phyloP scores from a whole-genome alignment of 30 jellyfish, hydroid and myxozoan species.

The Aurelia sp. region DNA sequence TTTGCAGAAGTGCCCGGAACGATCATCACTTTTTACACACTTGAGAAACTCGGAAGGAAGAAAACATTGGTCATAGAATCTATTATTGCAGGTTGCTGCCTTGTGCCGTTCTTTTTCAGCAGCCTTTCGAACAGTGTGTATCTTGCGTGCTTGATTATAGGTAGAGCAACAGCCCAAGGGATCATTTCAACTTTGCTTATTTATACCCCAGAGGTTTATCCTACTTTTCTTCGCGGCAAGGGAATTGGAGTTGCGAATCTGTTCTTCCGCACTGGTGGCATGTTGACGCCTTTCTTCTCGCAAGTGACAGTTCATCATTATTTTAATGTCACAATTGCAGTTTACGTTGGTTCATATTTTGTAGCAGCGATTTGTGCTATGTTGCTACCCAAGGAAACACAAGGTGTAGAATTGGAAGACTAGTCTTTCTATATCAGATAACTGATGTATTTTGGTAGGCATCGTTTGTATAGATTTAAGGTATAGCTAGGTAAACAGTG shows the following conservation, averaged over 20 bases:
- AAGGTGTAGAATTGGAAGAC: conserved; percentile 53
- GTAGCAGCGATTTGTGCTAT: conserved; percentile 39
- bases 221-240: conserved; percentile 71
- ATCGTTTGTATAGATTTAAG: too few relatives aligned
- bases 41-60: conserved; percentile 61
- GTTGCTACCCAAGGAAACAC: conserved; percentile 64
- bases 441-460: too few relatives aligned
- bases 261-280: conserved; percentile 62
- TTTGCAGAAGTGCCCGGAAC: conserved; percentile 80
- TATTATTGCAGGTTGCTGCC: conserved; percentile 22
- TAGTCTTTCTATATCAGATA: background rate
- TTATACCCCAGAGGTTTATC: conserved; percentile 85
- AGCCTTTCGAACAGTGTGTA: conserved; percentile 14
- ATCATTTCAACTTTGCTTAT: conserved; percentile 55
- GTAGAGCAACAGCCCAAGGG: conserved; percentile 67
- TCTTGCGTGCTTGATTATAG: conserved; percentile 31
- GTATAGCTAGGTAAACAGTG: too few relatives aligned
- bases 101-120: conserved; percentile 56
- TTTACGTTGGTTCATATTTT: conserved; percentile 47
- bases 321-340: conserved; percentile 39
- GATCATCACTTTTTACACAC: conserved; percentile 42
- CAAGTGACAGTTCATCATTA: conserved; percentile 45
- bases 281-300: conserved; percentile 71
- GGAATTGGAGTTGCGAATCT: conserved; percentile 68
- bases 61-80: conserved; percentile 34